Percentiles rank a stretch among this genome's conserved stretches.
phyloP scores from a whole-genome alignment of 1,140 invertebrate genomes.

The Hirudo medicinalis region DNA sequence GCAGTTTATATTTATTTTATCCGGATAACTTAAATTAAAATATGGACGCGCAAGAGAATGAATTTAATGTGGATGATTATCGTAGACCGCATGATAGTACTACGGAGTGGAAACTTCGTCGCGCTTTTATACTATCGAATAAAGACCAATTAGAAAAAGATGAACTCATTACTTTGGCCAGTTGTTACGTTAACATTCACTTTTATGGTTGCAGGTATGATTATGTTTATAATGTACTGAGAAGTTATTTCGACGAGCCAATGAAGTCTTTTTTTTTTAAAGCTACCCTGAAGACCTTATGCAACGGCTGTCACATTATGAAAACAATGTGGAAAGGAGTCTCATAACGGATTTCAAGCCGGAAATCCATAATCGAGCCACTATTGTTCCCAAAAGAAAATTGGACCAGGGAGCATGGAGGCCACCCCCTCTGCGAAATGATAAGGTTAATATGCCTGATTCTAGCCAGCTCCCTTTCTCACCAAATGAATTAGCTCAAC shows the following conservation, averaged over 20 bases:
- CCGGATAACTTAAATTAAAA: not conserved
- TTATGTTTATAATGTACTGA: not conserved
- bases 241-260: not conserved
- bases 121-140: constrained; percentile 3
- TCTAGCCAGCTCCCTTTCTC: constrained; percentile 2
- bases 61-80: constrained; percentile 2
- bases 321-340: not conserved
- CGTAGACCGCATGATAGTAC: not conserved
- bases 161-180: not conserved
- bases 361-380: not conserved
- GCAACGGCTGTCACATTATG: not conserved
- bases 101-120: constrained; percentile 4
- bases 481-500: not conserved
- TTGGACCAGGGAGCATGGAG: not conserved
- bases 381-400: not conserved
- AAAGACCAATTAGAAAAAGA: not conserved
- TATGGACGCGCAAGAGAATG: not conserved
- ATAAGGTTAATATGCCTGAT: not conserved
- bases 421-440: constrained; percentile 1
- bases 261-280: not conserved
- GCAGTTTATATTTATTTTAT: too few species aligned
- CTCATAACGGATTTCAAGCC: not conserved
- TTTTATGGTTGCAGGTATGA: constrained; percentile 4
- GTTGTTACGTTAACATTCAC: not conserved
- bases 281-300: not conserved